Evolutionary conservation across 2,797 vertebrate genomes (phyloP).

Genomic region (Anolis apletophallus): DNA sequence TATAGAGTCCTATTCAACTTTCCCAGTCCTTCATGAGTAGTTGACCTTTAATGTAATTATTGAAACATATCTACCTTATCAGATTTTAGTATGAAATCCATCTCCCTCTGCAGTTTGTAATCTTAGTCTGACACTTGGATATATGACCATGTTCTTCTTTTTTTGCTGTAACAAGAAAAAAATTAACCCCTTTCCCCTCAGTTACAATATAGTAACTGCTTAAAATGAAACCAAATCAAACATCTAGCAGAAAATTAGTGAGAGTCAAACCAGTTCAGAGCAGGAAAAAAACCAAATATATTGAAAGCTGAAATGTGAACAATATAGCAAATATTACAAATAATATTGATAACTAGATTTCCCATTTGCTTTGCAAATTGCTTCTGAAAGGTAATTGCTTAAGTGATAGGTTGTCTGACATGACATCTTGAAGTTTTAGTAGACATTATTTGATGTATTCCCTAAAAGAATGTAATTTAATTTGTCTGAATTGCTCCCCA

Average conservation of each 20-base stretch:
- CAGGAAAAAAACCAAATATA: slow-evolving; percentile 59
- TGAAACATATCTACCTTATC: slow-evolving; percentile 57
- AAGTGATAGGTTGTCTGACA: slow-evolving; percentile 25
- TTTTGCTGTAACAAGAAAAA: slow-evolving; percentile 12
- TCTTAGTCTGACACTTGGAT: slow-evolving; percentile 18
- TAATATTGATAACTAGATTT: slow-evolving; percentile 55
- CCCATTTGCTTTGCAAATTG: slow-evolving; percentile 64
- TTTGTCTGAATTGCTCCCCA: slow-evolving; percentile 63
- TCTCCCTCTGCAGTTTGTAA: slow-evolving; percentile 12
- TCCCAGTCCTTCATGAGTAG: slow-evolving; percentile 81
- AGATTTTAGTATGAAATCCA: slow-evolving; percentile 43
- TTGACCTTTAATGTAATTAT: slow-evolving; percentile 76
- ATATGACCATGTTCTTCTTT: not conserved
- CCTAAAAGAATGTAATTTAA: slow-evolving; percentile 70
- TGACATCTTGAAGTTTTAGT: slow-evolving; percentile 45
- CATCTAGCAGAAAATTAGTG: slow-evolving; percentile 52
- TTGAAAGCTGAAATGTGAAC: slow-evolving; percentile 49
- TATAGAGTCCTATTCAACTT: slow-evolving; percentile 78
- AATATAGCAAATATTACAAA: slow-evolving; percentile 58
- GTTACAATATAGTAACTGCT: slow-evolving; percentile 41
- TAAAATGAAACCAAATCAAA: slow-evolving; percentile 61
- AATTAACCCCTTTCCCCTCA: not conserved
- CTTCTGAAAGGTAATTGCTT: slow-evolving; percentile 46
- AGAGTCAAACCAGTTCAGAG: slow-evolving; percentile 55
- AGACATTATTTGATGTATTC: slow-evolving; percentile 46